Base-by-base conservation (phyloP, 2,113 vertebrate species). In the Callocephalon fimbriatum region DNA sequence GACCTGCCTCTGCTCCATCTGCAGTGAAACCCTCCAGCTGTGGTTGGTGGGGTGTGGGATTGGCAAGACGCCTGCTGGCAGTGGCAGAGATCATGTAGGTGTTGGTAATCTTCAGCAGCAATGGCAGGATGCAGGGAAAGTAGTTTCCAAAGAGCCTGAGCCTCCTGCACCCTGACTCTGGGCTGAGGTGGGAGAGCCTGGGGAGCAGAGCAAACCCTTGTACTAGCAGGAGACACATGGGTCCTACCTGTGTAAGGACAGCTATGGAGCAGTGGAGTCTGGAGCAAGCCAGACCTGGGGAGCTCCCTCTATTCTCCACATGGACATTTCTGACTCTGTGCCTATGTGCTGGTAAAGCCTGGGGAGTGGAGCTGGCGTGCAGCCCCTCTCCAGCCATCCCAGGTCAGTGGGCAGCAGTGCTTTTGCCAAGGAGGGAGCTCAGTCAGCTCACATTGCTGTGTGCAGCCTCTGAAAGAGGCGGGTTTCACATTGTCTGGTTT, bases 381-480 rank as follows among this genome's bases (percentile, higher is more conserved):
- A 31, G 22, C 18, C n/a, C 27, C 16, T n/a, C n/a, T 61, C 67
- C 63, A 12, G 29, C 6, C 20, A 2, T 3, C n/a, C 1, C 0
- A 0, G 0, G 6, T 68, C 42, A 45, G 45, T 0, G 1, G 32
- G 5, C 56, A 38, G 63, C n/a, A 42, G 38, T 3, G 6, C 42
- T 61, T 35, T 78, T 78, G 12, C 50, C 31, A 26, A 44, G 48
- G 61, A 61, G 27, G 58, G 38, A 32, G 13, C 11, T 31, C 0
- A 0, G 63, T 27, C 53, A n/a, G 44, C 7, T 86, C n/a, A 10
- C 15, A 1, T 6, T 1, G 4, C 19, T 2, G 9, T 17, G 32
- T 2, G 0, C 42, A 58, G 35, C n/a, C 53, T 58, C 67, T 73
- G 68, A 3, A 26, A 63, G 50, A 56, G 22, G 12, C 61, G 71